Conservation (phyloP, 1,140 invertebrate genomes). For the Sweltsa coloradensis region DNA sequence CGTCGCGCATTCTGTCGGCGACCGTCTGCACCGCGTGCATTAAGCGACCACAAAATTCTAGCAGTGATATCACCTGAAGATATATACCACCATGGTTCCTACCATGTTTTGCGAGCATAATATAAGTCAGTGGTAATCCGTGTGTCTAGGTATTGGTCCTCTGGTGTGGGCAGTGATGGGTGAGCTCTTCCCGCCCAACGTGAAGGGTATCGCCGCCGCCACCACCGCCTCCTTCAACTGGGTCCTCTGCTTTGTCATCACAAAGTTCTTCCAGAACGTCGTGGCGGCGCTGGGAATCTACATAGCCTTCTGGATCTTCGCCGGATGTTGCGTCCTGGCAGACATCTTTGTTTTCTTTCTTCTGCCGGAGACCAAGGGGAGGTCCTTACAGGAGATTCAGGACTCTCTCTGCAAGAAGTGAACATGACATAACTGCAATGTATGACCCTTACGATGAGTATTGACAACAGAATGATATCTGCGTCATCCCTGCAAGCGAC, state of each 20-base stretch:
- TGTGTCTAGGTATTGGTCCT: constrained; percentile 8
- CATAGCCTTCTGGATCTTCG: constrained; percentile 6
- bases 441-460: too few species aligned
- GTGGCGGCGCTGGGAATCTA: background rate
- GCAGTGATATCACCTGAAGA: too few species aligned
- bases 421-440: too few species aligned
- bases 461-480: too few species aligned
- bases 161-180: constrained; percentile 7
- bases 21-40: too few species aligned
- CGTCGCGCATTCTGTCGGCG: too few species aligned
- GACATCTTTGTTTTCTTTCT: constrained; percentile 30
- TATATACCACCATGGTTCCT: too few species aligned
- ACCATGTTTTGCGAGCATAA: too few species aligned
- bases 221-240: constrained; percentile 3
- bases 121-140: too few species aligned
- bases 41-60: too few species aligned
- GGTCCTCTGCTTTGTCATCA: constrained; percentile 7
- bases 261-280: background rate
- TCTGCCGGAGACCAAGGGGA: constrained; percentile 43
- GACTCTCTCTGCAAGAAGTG: too few species aligned
- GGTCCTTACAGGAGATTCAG: constrained; percentile 36
- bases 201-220: constrained; percentile 1
- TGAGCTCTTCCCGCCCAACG: constrained; percentile 7
- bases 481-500: too few species aligned
- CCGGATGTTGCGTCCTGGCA: background rate